A percentile compares a stretch with the other conserved stretches of the same genome.
These are phyloP conservation scores for Elachura formosa DNA, from an alignment of 2,113 vertebrate species.

Conservation along the genomic window DNA sequence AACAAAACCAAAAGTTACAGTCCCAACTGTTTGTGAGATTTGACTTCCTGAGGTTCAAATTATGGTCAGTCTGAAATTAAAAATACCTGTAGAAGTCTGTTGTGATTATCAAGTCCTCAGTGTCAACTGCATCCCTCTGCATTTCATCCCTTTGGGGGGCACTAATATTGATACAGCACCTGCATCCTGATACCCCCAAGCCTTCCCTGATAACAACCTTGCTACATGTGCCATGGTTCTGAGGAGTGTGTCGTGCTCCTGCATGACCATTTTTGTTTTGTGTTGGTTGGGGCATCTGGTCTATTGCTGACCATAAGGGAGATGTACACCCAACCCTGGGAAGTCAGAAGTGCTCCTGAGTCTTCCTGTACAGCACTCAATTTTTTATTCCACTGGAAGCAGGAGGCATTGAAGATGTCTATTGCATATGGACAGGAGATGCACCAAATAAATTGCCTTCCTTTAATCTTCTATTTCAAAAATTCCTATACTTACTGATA, in stretches of 20 bases:
- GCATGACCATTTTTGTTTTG: not conserved
- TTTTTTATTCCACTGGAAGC: not conserved
- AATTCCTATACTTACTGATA: not conserved
- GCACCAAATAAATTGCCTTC: not conserved
- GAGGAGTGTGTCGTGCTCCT: not conserved
- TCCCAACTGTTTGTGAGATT: not conserved
- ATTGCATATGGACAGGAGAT: not conserved
- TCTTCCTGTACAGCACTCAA: not conserved
- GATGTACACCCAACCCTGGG: not conserved
- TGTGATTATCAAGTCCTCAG: not conserved
- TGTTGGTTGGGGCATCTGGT: not conserved
- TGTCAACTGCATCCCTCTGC: not conserved
- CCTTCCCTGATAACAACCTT: not conserved
- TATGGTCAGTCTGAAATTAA: not conserved
- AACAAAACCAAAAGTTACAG: not conserved
- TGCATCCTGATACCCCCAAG: not conserved
- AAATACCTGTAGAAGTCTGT: not conserved
- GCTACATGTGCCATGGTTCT: not conserved
- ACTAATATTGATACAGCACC: not conserved
- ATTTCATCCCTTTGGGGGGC: not conserved
- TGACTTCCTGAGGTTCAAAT: not conserved
- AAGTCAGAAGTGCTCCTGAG: not conserved
- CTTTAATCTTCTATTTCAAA: not conserved
- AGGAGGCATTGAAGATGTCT: not conserved
- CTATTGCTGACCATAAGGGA: not conserved